Base-by-base conservation (phyloP, 2,113 vertebrate species). In the Campylomormyrus tamandua region DNA sequence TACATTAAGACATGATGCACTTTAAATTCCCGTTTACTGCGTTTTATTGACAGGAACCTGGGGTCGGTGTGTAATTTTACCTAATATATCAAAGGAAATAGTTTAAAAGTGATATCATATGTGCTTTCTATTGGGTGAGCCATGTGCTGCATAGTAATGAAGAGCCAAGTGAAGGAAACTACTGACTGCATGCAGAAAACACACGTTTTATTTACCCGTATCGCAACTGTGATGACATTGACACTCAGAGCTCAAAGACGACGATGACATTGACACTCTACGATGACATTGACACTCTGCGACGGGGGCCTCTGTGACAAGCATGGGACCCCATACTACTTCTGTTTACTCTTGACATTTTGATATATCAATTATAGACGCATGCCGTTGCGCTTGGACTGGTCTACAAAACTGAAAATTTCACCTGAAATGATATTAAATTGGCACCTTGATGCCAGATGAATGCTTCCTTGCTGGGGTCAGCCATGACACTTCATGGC, bases 1-100 rank as follows among this genome's bases (percentile, higher is more conserved):
- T 31, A 66, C 31, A 62, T 42, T 80, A 42, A 15, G 48, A 50
- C 88, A 89, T n/a, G 27, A 39, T 53, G 70, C 53, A 45, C 70
- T 89, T 80, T 89, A 89, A 74, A 89, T 74, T 45, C 48, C 46
- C 15, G 48, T 89, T 77, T 80, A 89, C 56, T 52, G 88, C 46
- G 21, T 80, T 5, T 80, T 89, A 89, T 80, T 89, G 88, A 52
- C 70, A 80, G 19, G 11, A 62, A 77, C 58, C 45, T 31, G 88
- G 62, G 27, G 50, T 87, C 1, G 13, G 27, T 49, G 46, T 83
- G 49, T 80, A 89, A 80, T 89, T 88, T 88, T 45, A 46, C 31
- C 19, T n/a, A 58, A 62, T 66, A 50, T 83, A 46, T 83, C 70
- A 52, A 53, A 89, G 70, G 11, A 80, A 80, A 52, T 83, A 53